Percentiles rank a stretch among this genome's conserved stretches.
Conservation (phyloP, 2,113 vertebrate species). For the Anoura caudifer region DNA sequence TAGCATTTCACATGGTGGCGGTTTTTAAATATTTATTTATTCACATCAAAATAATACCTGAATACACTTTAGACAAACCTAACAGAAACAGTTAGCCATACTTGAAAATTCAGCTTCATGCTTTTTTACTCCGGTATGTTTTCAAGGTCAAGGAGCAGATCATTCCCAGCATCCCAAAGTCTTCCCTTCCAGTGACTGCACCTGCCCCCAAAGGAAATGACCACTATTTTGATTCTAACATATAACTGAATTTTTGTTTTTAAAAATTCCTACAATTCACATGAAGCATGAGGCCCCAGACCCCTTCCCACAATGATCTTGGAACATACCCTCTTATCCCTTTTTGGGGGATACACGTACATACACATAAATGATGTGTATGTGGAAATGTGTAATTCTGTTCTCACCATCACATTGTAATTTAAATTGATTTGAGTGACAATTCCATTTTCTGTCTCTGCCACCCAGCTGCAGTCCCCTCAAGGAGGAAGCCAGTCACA, state of each 20-base stretch:
- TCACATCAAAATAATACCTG: neutral
- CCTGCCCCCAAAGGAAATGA: neutral
- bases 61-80: neutral
- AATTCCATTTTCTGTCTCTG: neutral
- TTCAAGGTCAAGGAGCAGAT: neutral
- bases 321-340: neutral
- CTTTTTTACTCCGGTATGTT: neutral
- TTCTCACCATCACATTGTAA: neutral
- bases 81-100: neutral
- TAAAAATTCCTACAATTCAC: neutral
- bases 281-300: neutral
- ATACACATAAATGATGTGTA: neutral
- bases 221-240: neutral
- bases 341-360: accelerated
- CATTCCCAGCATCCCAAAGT: neutral
- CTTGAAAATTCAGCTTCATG: neutral
- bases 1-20: neutral
- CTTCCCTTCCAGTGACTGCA: neutral
- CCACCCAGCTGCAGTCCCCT: neutral
- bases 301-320: neutral
- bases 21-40: neutral
- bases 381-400: neutral
- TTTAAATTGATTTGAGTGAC: neutral
- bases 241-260: neutral
- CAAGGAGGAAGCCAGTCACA: neutral